Base-by-base conservation (phyloP, 2,888 invertebrate genomes). In the Pyrrhia umbra region DNA sequence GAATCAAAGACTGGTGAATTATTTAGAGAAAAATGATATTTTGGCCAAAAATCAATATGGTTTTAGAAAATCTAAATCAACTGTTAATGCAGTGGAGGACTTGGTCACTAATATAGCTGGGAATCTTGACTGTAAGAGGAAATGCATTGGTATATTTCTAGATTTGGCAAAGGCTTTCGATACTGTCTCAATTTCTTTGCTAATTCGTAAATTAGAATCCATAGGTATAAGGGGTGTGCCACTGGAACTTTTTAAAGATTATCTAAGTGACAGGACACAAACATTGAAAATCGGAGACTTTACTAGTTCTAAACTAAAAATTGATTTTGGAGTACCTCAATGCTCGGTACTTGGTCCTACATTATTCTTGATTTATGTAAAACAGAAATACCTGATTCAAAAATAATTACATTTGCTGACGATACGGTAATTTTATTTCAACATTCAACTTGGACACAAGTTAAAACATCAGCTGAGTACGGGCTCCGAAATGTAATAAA, bases 341-440 rank as follows among this genome's bases (percentile, higher is more conserved):
- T 46, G 57, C 1, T 47, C 57, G 15, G 57, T 57, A 2, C 40
- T 47, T 40, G 54, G 54, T 10, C 54, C 54, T 0, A 43, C 54
- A 2, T 34, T 54, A 3, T 54, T 54, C 13, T 1, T 54, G 10
- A 54, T 54, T 10, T 54, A 54, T 23, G 15, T 54, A 9, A 57
- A 47, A 47, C 13, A 18, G 39, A 47, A 18, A 1, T 56, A 56
- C 20, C 47, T 3, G 39, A 25, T 6, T 20, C 45, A 2, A 56
- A 56, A 27, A 4, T 56, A 5, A 56, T 20, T n/a, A 56, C 47
- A n/a, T 56, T 56, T 27, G 47, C 47, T 39, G 47, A 56, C 9
- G 47, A 47, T 40, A 56, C 39, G 10, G 56, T 47, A 13, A 47
- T 47, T 8, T 20, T 56, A 56, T 56, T 56, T 10, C 46, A 56